Evolutionary conservation across 2,888 invertebrate species (phyloP).

Genomic region (Ectobius pallidus): DNA sequence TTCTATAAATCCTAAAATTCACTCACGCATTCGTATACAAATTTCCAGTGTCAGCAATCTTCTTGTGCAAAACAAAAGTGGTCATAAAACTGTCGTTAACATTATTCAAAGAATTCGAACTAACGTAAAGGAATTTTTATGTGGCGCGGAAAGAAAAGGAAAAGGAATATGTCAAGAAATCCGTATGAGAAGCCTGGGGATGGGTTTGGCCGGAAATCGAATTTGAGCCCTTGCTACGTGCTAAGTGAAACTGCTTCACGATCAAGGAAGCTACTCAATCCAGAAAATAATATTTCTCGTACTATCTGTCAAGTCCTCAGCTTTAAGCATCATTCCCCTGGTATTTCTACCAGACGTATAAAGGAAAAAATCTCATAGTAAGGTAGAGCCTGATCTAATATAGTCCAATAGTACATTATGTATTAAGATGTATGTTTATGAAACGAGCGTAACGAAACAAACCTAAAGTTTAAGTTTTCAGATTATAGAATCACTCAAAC

Average conservation of each 20-base stretch:
- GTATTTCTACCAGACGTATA: neutral
- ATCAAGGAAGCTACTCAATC: slow-evolving; percentile 1
- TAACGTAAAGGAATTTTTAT: neutral
- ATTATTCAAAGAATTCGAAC: neutral
- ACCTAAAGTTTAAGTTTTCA: no score
- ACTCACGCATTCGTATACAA: no score
- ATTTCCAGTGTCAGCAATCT: no score
- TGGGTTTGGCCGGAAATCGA: slow-evolving; percentile 21
- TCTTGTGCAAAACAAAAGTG: neutral
- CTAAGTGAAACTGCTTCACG: neutral
- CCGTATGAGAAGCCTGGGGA: neutral
- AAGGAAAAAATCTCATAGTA: no score
- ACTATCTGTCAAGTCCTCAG: slow-evolving; percentile 12
- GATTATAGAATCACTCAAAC: no score
- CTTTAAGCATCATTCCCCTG: slow-evolving; percentile 13
- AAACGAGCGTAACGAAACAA: no score
- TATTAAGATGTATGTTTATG: no score
- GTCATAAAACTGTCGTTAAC: neutral
- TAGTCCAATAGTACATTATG: no score
- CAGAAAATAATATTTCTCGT: slow-evolving; percentile 8
- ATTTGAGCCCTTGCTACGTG: neutral
- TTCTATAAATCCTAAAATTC: no score
- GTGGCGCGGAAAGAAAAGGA: neutral
- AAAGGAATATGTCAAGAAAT: neutral
- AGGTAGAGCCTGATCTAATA: no score